phyloP scores from a whole-genome alignment of 2,113 vertebrate species.

The Terrapene triunguis region DNA sequence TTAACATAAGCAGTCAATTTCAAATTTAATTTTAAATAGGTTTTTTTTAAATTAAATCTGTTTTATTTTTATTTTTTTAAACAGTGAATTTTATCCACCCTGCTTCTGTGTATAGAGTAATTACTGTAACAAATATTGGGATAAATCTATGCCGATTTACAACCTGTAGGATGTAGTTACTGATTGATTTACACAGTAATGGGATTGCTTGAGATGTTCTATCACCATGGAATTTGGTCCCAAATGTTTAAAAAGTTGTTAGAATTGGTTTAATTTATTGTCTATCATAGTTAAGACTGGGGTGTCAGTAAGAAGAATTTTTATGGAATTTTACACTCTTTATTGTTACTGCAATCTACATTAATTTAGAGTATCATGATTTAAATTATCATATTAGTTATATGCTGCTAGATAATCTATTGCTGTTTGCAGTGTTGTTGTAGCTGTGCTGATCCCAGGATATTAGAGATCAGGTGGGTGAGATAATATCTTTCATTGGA shows the following conservation, averaged over 20 bases:
- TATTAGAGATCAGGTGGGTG: too few species aligned
- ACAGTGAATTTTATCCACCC: too few species aligned
- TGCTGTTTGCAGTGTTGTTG: not conserved
- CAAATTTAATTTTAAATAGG: too few species aligned
- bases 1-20: too few species aligned
- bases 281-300: not conserved
- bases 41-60: too few species aligned
- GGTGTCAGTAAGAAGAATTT: not conserved
- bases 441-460: too few species aligned
- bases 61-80: too few species aligned
- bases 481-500: too few species aligned
- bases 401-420: not conserved
- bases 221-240: not conserved
- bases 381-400: not conserved
- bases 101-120: not conserved
- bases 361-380: not conserved
- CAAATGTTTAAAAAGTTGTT: not conserved
- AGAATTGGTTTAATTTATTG: not conserved
- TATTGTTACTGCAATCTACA: not conserved
- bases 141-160: not conserved
- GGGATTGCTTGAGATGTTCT: not conserved
- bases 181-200: not conserved
- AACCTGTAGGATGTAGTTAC: not conserved
- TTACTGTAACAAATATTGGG: slow-evolving; percentile 28
- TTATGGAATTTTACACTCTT: not conserved